These are phyloP conservation scores for Tachina lurida DNA, from an alignment of 2,888 invertebrate species.

Conservation along the genomic window DNA sequence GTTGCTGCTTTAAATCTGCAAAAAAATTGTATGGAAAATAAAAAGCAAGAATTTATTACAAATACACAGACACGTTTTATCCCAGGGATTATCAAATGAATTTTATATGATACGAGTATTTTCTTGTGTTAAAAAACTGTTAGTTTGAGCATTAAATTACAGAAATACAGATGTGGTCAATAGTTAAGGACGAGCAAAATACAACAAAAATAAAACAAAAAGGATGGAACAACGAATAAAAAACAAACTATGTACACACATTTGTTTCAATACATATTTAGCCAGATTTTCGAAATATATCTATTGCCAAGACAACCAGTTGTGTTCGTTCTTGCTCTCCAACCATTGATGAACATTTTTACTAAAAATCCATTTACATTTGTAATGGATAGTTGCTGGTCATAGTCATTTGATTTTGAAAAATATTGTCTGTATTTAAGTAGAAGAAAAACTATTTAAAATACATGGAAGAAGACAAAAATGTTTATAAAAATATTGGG, in stretches of 20 bases:
- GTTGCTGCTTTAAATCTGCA: background rate
- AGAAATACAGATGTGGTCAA: slow-evolving; percentile 67
- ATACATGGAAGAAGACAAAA: background rate
- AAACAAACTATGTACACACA: slow-evolving; percentile 13
- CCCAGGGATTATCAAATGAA: slow-evolving; percentile 63
- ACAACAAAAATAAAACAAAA: background rate
- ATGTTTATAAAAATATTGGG: slow-evolving; percentile 2
- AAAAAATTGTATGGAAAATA: slow-evolving; percentile 9
- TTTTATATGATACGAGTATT: slow-evolving; percentile 55
- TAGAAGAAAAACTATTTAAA: slow-evolving; percentile 12
- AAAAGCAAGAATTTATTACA: slow-evolving; percentile 37
- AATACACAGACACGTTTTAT: slow-evolving; percentile 57
- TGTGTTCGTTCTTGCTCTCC: background rate
- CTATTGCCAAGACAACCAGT: slow-evolving; percentile 2
- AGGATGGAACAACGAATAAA: background rate
- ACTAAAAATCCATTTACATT: slow-evolving; percentile 50
- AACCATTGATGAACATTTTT: slow-evolving; percentile 44
- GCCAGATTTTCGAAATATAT: background rate
- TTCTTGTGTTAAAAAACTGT: slow-evolving; percentile 41
- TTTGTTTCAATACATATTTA: background rate
- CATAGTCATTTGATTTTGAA: slow-evolving; percentile 63
- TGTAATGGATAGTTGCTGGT: slow-evolving; percentile 54
- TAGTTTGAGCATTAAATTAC: slow-evolving; percentile 66
- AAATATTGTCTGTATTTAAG: slow-evolving; percentile 51
- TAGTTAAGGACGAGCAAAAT: slow-evolving; percentile 54